These are phyloP conservation scores for Euura saliciscinereae DNA, from an alignment of 1,140 invertebrate species.

Conservation along the genomic window DNA sequence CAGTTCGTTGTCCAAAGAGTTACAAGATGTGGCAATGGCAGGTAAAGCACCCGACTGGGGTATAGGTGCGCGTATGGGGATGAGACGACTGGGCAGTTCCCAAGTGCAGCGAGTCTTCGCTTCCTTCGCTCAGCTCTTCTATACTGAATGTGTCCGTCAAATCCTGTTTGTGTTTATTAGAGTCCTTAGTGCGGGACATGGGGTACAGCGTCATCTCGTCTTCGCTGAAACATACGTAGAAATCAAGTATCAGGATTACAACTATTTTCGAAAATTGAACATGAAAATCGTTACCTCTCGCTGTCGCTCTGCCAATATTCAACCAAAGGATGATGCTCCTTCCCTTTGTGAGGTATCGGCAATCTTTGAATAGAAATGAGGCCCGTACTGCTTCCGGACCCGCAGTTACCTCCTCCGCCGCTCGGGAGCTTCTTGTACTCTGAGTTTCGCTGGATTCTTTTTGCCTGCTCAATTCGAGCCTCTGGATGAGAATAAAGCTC, in stretches of 20 bases:
- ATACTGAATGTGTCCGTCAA: slow-evolving; percentile 68
- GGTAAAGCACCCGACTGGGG: slow-evolving; percentile 41
- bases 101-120: slow-evolving; percentile 64
- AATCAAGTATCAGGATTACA: not conserved
- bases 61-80: slow-evolving; percentile 48
- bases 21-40: slow-evolving; percentile 50
- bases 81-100: slow-evolving; percentile 43
- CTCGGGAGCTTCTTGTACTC: slow-evolving; percentile 63
- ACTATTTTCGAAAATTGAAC: no score
- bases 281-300: slow-evolving; percentile 43
- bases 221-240: slow-evolving; percentile 54
- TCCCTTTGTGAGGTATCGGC: slow-evolving; percentile 62
- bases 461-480: slow-evolving; percentile 64
- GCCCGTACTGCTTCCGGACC: slow-evolving; percentile 33
- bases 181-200: slow-evolving; percentile 55
- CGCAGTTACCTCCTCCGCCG: slow-evolving; percentile 43
- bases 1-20: not conserved
- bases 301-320: slow-evolving; percentile 59
- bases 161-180: slow-evolving; percentile 60
- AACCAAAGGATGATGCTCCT: slow-evolving; percentile 65
- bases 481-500: slow-evolving; percentile 43
- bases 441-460: slow-evolving; percentile 61
- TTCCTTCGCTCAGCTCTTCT: slow-evolving; percentile 67
- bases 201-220: slow-evolving; percentile 66
- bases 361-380: slow-evolving; percentile 67